Conservation (phyloP, 2,888 invertebrate species). For the Eudemis profundana region DNA sequence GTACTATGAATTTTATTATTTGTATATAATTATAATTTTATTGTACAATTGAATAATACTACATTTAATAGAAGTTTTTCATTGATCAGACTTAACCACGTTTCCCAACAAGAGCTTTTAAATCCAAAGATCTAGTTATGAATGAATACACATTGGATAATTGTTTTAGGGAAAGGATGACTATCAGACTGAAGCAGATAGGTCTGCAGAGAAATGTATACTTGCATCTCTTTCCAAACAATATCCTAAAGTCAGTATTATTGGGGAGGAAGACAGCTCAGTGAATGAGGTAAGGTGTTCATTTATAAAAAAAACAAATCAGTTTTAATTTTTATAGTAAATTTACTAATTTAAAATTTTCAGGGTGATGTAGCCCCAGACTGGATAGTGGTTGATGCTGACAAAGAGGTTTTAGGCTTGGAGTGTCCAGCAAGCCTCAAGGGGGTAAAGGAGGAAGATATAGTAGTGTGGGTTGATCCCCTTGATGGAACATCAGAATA, state of each 20-base stretch:
- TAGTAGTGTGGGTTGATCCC: slow-evolving; percentile 99
- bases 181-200: slow-evolving; percentile 98
- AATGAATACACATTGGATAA: slow-evolving; percentile 1
- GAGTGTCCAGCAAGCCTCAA: slow-evolving; percentile 89
- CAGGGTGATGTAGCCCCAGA: slow-evolving; percentile 87
- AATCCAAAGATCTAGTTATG: too few species aligned
- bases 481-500: slow-evolving; percentile 99
- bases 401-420: slow-evolving; percentile 86
- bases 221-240: slow-evolving; percentile 93
- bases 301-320: too few species aligned
- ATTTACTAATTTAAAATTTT: slow-evolving; percentile 33
- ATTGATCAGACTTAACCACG: too few species aligned
- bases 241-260: slow-evolving; percentile 93
- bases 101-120: too few species aligned
- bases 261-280: slow-evolving; percentile 94
- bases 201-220: slow-evolving; percentile 97
- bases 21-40: too few species aligned
- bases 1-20: too few species aligned
- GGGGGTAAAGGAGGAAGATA: slow-evolving; percentile 90
- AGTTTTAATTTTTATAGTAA: too few species aligned
- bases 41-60: too few species aligned
- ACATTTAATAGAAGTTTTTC: too few species aligned
- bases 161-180: slow-evolving; percentile 92
- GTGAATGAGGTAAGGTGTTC: slow-evolving; percentile 84
- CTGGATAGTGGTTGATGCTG: slow-evolving; percentile 90